phyloP scores from a whole-genome alignment of 2,113 vertebrate species.

The Crotalus tigris region DNA sequence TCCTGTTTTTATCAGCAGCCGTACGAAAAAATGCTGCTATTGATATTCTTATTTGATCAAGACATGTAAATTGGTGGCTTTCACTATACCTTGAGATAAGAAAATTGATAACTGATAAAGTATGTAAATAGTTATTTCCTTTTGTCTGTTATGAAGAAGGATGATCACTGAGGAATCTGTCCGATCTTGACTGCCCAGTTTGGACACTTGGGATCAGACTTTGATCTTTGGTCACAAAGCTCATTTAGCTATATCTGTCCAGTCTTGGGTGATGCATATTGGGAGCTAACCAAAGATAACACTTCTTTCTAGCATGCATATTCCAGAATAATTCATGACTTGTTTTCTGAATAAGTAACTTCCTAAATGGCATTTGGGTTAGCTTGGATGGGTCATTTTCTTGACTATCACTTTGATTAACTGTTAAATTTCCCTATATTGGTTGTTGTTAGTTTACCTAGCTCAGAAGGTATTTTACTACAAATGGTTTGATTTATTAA shows the following conservation, averaged over 20 bases:
- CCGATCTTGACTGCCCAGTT: not conserved
- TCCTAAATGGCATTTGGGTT: not conserved
- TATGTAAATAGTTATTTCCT: not conserved
- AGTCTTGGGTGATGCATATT: not conserved
- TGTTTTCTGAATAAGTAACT: not conserved
- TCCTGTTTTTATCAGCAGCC: too few species aligned
- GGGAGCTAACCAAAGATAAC: not conserved
- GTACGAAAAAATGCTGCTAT: not conserved
- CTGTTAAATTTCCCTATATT: not conserved
- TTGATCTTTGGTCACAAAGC: not conserved
- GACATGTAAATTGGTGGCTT: not conserved
- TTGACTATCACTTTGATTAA: not conserved
- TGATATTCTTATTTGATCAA: not conserved
- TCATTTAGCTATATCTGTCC: not conserved
- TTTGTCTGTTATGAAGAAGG: not conserved
- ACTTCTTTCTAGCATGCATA: not conserved
- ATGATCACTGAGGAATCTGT: not conserved
- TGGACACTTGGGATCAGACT: not conserved
- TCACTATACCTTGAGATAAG: not conserved
- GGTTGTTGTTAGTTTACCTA: not conserved
- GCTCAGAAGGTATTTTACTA: not conserved
- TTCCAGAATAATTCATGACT: not conserved
- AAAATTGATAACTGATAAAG: not conserved
- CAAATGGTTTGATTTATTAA: not conserved
- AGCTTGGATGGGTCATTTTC: not conserved